Base-by-base conservation (phyloP, 1,140 invertebrate species). In the Galendromus occidentalis region DNA sequence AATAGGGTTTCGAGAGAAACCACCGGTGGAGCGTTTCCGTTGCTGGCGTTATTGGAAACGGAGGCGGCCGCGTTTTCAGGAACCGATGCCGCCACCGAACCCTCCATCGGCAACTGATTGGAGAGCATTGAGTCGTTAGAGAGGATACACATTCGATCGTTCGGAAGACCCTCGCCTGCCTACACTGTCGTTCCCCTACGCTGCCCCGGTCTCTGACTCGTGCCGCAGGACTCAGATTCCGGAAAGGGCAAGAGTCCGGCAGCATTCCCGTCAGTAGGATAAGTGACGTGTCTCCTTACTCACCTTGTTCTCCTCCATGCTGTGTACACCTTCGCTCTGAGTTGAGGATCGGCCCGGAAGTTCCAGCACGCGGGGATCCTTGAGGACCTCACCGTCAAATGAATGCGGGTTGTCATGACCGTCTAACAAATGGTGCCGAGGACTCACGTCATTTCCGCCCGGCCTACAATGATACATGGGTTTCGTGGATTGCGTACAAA, bases 391-490 rank as follows among this genome's bases (percentile, higher is more conserved):
- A 30, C 66, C 75, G 77, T 86, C 85, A 68, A 74, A 71, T 51
- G 72, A 69, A 29, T 69, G 67, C 25, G 72, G 73, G 66, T 76
- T 74, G 64, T 77, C 74, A 66, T 78, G 76, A 67, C 87, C 82
- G 45, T 86, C 82, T 0, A 94, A 80, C 65, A 88, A 82, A 76
- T 93, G 89, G 76, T 91, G 87, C 0, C 86, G 84, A 42, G 82
- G 80, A 7, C 86, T 87, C 20, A 89, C 86, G 72, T 88, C 87
- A 68, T 64, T 69, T 64, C 68, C 70, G 25, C 69, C 69, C 9
- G 68, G 64, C 25, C 63, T 66, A 29, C 51, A 25, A 20, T 17
- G 22, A 39, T 39, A 6, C 33, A 39, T 39, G 33, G 33, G 33
- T 39, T 39, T 39, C 33, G 33, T 39, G 33, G 33, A 39, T 39